Evolutionary conservation across 2,797 vertebrate species (phyloP), one percentile per base, ranked within the genome.

Genomic region (Semaprochilodus insignis): DNA sequence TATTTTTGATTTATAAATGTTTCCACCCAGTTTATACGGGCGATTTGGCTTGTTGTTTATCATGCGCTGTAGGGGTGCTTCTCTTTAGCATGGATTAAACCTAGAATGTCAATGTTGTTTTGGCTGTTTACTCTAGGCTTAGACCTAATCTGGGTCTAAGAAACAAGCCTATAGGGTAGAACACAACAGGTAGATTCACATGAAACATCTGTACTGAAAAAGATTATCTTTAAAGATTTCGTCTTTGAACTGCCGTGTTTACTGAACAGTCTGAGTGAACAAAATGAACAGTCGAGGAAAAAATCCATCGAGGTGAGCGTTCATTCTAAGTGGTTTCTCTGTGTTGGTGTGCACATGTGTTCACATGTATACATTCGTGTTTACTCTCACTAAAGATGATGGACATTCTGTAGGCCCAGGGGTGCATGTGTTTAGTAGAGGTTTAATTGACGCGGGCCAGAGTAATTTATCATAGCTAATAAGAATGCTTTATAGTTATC

Each of bases 401-500:
- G 54, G 62, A 63, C 71, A 73, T 67, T 36, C 44, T 67, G 27
- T 27, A 31, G 80, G 15, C 75, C 66, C 27, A 36, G 31, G 51
- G 81, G 44, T 67, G 40, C 81, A 77, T 83, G 54, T 81, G 81
- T 83, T 88, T 81, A 91, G 88, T 81, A 81, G 76, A 60, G 25
- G 75, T 89, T 85, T 91, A 88, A 91, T 92, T 88, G 74, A 84
- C 82, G 82, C 36, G 54, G 83, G 40, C 84, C 63, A 74, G 78
- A 52, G 66, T 86, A 82, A 92, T 91, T 91, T 87, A 92, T 91
- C 78, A 77, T 27, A 17, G 60, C 82, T 82, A 86, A 86, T 91
- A 70, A 72, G 60, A 87, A 83, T 88, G 82, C 36, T 93, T 92
- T 87, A 91, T 88, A 84, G 83, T 83, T 85, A 90, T 91, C 85